Percentiles rank a stretch among this genome's conserved stretches.
These are phyloP conservation scores for Daubentonia madagascariensis DNA, from an alignment of 2,113 vertebrate species.

Conservation along the genomic window DNA sequence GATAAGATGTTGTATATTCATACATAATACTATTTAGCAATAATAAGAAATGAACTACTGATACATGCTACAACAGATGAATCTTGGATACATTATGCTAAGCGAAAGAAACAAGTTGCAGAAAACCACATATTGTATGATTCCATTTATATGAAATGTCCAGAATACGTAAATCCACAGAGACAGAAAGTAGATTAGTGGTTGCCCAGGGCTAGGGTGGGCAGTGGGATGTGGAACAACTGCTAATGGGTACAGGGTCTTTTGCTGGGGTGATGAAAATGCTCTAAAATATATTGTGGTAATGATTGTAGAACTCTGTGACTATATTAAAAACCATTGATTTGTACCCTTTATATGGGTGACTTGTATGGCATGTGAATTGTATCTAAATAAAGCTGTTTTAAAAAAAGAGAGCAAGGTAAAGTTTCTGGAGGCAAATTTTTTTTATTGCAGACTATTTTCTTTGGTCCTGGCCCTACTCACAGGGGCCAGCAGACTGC, in stretches of 20 bases:
- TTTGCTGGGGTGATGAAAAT: neutral
- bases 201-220: neutral
- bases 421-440: slow-evolving; percentile 4
- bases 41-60: neutral
- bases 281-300: neutral
- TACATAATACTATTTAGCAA: neutral
- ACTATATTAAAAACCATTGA: neutral
- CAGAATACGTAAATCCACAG: neutral
- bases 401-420: neutral
- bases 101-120: neutral
- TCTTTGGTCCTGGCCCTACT: slow-evolving; percentile 56
- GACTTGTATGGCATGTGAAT: neutral
- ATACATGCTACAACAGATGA: neutral
- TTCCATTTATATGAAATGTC: neutral
- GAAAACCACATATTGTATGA: neutral
- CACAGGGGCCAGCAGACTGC: slow-evolving; percentile 12
- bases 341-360: neutral
- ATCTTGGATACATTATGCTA: neutral
- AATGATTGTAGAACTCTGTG: neutral
- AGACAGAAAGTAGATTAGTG: neutral
- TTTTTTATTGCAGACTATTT: slow-evolving; percentile 51
- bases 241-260: neutral
- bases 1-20: neutral
- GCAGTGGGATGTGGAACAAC: neutral
- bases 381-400: slow-evolving; percentile 32